Percentiles rank a stretch among this genome's conserved stretches.
Conservation (phyloP, 2,888 invertebrate genomes). For the Serripes groenlandicus region DNA sequence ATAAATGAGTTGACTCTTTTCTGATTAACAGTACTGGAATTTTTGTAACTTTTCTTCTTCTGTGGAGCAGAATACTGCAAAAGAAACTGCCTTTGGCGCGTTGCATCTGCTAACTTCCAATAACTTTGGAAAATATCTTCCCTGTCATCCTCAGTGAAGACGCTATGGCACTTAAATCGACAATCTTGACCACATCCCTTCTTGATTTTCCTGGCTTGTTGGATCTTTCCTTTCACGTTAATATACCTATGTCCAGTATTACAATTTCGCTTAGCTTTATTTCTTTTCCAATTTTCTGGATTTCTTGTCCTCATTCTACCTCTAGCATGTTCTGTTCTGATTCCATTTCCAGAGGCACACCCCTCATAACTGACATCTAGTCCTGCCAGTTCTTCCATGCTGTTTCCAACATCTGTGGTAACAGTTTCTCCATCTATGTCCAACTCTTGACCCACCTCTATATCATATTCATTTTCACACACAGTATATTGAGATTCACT, state of each 20-base stretch:
- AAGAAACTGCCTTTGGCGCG: slow-evolving; percentile 33
- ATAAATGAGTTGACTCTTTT: neutral
- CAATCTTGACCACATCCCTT: neutral
- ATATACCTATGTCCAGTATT: slow-evolving; percentile 5
- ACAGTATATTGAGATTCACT: too few relatives aligned
- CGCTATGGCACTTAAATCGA: neutral
- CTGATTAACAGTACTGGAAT: neutral
- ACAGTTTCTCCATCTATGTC: too few relatives aligned
- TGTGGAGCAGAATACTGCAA: slow-evolving; percentile 14
- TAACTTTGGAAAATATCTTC: slow-evolving; percentile 16
- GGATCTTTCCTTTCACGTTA: neutral
- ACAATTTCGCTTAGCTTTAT: neutral
- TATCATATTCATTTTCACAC: too few relatives aligned
- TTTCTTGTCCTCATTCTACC: slow-evolving; percentile 8
- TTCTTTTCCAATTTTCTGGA: slow-evolving; percentile 1
- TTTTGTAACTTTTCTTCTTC: slow-evolving; percentile 1
- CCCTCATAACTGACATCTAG: too few relatives aligned
- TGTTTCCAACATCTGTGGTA: too few relatives aligned
- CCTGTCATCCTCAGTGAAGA: neutral
- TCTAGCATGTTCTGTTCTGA: neutral
- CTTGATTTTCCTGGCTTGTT: neutral
- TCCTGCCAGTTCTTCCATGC: too few relatives aligned
- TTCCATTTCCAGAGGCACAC: too few relatives aligned
- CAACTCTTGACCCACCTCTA: too few relatives aligned
- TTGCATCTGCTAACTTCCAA: slow-evolving; percentile 20